Percentiles rank a stretch among this genome's conserved stretches.
Evolutionary conservation across 2,113 vertebrate genomes (phyloP).

Genomic region (Hipposideros armiger): DNA sequence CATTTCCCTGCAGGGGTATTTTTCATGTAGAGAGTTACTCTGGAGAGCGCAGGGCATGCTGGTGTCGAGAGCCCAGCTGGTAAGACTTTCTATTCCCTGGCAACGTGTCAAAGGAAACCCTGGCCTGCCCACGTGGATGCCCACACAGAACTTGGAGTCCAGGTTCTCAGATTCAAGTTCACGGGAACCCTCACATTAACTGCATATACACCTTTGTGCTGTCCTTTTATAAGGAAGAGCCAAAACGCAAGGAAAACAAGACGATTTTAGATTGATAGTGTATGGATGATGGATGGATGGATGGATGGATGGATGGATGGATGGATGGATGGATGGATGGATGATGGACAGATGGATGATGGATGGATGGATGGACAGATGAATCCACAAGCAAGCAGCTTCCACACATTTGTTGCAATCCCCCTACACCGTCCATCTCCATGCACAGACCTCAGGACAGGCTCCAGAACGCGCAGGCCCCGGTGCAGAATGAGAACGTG

Average conservation of each 20-base stretch:
- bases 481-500: too few species aligned
- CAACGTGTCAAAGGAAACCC: too few species aligned
- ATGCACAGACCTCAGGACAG: not conserved
- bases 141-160: not conserved
- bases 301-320: not conserved
- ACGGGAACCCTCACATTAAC: not conserved
- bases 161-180: not conserved
- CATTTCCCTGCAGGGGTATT: accelerated
- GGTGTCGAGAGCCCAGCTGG: accelerated
- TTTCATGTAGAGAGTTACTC: not conserved
- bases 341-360: not conserved
- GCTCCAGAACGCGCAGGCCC: accelerated
- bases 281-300: not conserved
- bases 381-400: not conserved
- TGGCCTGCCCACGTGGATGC: not conserved
- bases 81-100: not conserved
- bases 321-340: not conserved
- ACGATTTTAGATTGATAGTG: not conserved
- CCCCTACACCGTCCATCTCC: too few species aligned
- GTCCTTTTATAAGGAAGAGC: not conserved
- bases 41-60: accelerated
- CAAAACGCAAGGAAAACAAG: not conserved
- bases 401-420: not conserved
- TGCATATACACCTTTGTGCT: accelerated
- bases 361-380: not conserved